phyloP scores from a whole-genome alignment of 2,888 invertebrate species.

The Empis livida region DNA sequence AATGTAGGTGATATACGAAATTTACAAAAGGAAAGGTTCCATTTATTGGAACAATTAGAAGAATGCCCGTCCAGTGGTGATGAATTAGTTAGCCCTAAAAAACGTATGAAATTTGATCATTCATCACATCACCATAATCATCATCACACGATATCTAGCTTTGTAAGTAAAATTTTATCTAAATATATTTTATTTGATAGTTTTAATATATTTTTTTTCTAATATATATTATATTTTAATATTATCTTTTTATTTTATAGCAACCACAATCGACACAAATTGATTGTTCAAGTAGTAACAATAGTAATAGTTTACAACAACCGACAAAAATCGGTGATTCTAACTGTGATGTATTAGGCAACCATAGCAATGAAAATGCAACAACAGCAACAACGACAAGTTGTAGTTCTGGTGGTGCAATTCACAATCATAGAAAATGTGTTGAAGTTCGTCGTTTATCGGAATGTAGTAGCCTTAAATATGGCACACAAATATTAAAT shows the following conservation, averaged over 20 bases:
- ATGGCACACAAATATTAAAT: conserved; percentile 11
- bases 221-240: too few relatives aligned
- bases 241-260: neutral
- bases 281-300: conserved; percentile 15
- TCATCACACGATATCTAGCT: conserved; percentile 21
- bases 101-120: conserved; percentile 49
- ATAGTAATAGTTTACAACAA: conserved; percentile 19
- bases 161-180: too few relatives aligned
- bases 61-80: conserved; percentile 59
- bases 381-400: conserved; percentile 15
- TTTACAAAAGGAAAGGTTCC: conserved; percentile 56
- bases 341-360: conserved; percentile 36
- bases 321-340: conserved; percentile 23
- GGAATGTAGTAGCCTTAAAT: conserved; percentile 29
- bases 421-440: conserved; percentile 23
- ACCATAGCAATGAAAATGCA: conserved; percentile 17
- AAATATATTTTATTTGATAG: too few relatives aligned
- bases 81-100: conserved; percentile 51
- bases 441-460: conserved; percentile 42
- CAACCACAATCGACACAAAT: conserved; percentile 7
- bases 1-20: conserved; percentile 48
- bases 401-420: conserved; percentile 12
- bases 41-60: conserved; percentile 54
- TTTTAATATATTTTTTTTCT: too few relatives aligned
- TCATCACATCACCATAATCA: conserved; percentile 29